Evolutionary conservation across 2,888 invertebrate species (phyloP).

Genomic region (Tetranychus piercei): DNA sequence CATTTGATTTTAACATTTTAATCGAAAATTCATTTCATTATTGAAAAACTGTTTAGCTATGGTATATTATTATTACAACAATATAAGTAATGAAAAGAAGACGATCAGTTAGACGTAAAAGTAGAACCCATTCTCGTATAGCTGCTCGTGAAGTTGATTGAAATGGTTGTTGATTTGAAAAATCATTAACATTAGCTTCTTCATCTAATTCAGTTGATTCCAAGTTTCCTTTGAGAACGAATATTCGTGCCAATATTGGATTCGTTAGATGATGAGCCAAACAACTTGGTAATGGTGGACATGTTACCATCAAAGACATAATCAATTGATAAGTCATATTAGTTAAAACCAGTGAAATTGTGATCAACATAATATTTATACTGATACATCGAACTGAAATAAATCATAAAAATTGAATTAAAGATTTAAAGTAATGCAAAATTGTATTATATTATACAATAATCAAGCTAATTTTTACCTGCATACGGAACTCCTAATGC

Average conservation of each 20-base stretch:
- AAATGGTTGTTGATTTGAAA: neutral
- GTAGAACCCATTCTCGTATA: neutral
- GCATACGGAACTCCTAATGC: conserved; percentile 10
- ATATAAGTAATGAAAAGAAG: neutral
- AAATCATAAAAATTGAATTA: neutral
- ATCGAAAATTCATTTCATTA: neutral
- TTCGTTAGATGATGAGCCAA: neutral
- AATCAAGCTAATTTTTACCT: neutral
- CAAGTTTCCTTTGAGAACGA: neutral
- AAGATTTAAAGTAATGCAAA: neutral
- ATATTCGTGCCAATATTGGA: neutral
- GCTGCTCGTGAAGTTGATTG: neutral
- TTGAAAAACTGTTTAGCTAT: neutral
- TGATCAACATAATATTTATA: conserved; percentile 2
- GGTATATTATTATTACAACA: conserved; percentile 2
- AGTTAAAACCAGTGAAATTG: neutral
- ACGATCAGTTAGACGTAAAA: neutral
- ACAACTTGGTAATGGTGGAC: conserved; percentile 9
- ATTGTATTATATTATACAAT: neutral
- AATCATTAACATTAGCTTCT: neutral
- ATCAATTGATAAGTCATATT: conserved; percentile 7
- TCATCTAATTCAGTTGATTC: neutral
- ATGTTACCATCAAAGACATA: conserved; percentile 2
- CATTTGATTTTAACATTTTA: neutral
- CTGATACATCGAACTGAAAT: conserved; percentile 7